Conservation (phyloP, 2,113 vertebrate genomes). For the Oryzias melastigma region DNA sequence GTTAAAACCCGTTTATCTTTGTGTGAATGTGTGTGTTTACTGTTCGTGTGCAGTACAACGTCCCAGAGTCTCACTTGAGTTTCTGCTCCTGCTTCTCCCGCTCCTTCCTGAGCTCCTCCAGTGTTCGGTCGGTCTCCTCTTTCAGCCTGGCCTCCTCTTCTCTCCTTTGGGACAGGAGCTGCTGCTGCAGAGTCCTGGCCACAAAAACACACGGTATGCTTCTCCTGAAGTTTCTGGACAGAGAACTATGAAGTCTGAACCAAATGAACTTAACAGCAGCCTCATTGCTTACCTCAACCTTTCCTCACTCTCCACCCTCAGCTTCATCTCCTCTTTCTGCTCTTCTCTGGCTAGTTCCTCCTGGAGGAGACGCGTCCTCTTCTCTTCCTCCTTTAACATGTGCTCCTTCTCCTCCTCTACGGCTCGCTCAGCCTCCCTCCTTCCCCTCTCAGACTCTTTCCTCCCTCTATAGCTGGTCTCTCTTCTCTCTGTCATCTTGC, state of each 20-base stretch:
- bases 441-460: conserved; percentile 25
- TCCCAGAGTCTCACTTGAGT: conserved; percentile 76
- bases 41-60: not conserved
- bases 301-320: conserved; percentile 76
- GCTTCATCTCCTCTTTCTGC: conserved; percentile 69
- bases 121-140: conserved; percentile 58
- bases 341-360: conserved; percentile 55
- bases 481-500: conserved; percentile 18
- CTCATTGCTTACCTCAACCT: conserved; percentile 76
- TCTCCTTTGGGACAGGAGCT: conserved; percentile 65
- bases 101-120: conserved; percentile 70
- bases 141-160: conserved; percentile 75
- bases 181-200: conserved; percentile 74
- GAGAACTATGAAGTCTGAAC: not conserved
- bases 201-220: not conserved
- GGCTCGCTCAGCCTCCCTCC: conserved; percentile 32
- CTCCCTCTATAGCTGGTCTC: conserved; percentile 9
- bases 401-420: conserved; percentile 44
- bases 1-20: too few relatives aligned
- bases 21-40: too few relatives aligned
- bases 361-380: conserved; percentile 41
- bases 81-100: conserved; percentile 56
- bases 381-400: conserved; percentile 49
- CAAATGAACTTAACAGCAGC: not conserved
- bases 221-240: too few relatives aligned